Evolutionary conservation across 2,888 invertebrate genomes (phyloP).

Genomic region (Drosophila histrio): DNA sequence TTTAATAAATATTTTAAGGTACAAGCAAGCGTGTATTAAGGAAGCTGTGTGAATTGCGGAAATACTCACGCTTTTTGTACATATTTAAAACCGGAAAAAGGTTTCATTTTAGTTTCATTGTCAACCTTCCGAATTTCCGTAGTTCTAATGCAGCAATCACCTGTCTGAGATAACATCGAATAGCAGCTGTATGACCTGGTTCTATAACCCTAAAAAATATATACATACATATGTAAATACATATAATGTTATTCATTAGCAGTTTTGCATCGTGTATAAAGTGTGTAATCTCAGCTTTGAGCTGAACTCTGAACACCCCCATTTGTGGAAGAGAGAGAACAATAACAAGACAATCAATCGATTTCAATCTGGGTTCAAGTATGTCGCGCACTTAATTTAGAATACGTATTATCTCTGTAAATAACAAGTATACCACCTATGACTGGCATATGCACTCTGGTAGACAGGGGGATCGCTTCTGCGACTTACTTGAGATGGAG

Average conservation of each 20-base stretch:
- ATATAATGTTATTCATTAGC: background rate
- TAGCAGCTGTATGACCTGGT: slow-evolving; percentile 31
- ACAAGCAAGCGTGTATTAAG: background rate
- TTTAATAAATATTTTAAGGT: background rate
- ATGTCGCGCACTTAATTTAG: slow-evolving; percentile 32
- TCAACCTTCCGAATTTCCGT: slow-evolving; percentile 32
- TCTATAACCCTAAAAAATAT: slow-evolving; percentile 12
- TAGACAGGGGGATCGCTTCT: background rate
- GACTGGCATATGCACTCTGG: background rate
- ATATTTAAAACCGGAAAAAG: slow-evolving; percentile 26
- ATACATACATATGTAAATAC: background rate
- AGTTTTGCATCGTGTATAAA: background rate
- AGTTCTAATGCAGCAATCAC: slow-evolving; percentile 23
- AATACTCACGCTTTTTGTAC: background rate
- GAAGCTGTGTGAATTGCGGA: background rate
- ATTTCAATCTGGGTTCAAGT: slow-evolving; percentile 43
- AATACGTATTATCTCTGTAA: slow-evolving; percentile 43
- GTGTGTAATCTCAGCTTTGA: slow-evolving; percentile 18
- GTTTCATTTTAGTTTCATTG: slow-evolving; percentile 1
- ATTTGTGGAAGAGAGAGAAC: background rate
- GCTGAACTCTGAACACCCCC: slow-evolving; percentile 48
- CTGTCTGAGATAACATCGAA: slow-evolving; percentile 34
- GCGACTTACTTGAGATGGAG: slow-evolving; percentile 10
- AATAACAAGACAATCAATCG: slow-evolving; percentile 41
- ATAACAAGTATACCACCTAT: background rate